A percentile compares a stretch with the other conserved stretches of the same genome.
phyloP scores from a whole-genome alignment of 2,797 vertebrate genomes.

The Periparus ater region DNA sequence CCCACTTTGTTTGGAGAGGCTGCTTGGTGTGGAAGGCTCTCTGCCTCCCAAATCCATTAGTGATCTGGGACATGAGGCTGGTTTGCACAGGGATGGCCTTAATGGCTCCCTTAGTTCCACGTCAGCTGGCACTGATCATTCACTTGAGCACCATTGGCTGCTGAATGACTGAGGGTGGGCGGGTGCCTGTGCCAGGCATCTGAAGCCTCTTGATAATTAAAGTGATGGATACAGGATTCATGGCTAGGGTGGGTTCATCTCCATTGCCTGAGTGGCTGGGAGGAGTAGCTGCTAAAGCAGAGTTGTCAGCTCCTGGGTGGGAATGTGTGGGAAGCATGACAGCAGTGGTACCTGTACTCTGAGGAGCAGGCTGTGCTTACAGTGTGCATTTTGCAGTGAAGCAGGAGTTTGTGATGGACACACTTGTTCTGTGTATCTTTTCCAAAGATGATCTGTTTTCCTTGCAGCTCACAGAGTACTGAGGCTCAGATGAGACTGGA shows the following conservation, averaged over 20 bases:
- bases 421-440: neutral
- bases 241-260: neutral
- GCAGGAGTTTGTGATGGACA: neutral
- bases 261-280: neutral
- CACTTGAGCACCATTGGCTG: neutral
- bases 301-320: neutral
- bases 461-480: neutral
- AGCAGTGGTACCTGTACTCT: neutral
- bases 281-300: neutral
- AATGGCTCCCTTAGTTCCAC: neutral
- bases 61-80: neutral
- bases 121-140: neutral
- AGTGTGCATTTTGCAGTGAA: neutral
- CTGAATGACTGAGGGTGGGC: neutral
- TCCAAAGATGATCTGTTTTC: neutral
- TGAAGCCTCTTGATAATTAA: neutral
- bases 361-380: neutral
- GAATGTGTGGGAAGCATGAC: neutral
- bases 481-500: rapidly evolving
- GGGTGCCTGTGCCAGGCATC: neutral
- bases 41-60: neutral
- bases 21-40: neutral
- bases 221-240: neutral
- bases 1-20: neutral
- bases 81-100: neutral